A percentile compares a stretch with the other conserved stretches of the same genome.
These are phyloP conservation scores for Carcina quercana DNA, from an alignment of 2,888 invertebrate species.

Conservation along the genomic window DNA sequence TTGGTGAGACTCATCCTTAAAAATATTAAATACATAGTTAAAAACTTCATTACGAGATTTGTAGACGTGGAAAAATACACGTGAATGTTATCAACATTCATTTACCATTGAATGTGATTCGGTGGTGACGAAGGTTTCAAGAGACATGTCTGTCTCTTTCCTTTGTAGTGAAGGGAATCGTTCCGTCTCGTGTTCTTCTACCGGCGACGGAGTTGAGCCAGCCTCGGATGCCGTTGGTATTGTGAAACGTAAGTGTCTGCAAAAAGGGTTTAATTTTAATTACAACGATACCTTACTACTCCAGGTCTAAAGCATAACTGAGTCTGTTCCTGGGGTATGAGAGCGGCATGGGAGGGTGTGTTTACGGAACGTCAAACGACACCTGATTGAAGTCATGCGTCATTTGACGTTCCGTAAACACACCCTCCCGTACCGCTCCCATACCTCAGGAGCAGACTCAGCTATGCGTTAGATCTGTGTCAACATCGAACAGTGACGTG, in stretches of 20 bases:
- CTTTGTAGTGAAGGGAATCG: constrained; percentile 16
- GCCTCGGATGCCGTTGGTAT: constrained; percentile 55
- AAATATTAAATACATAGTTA: constrained; percentile 1
- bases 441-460: too few relatives aligned
- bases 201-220: constrained; percentile 41
- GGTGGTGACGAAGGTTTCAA: constrained; percentile 35
- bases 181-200: constrained; percentile 12
- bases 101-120: constrained; percentile 35
- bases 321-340: too few relatives aligned
- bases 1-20: constrained; percentile 36
- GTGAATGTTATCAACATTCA: neutral
- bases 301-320: too few relatives aligned
- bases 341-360: too few relatives aligned
- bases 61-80: too few relatives aligned
- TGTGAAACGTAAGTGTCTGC: constrained; percentile 56
- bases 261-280: neutral
- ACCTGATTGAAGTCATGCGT: too few relatives aligned
- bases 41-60: neutral
- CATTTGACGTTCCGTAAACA: too few relatives aligned
- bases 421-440: too few relatives aligned
- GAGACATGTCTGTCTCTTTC: constrained; percentile 27
- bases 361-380: too few relatives aligned
- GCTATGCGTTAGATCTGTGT: too few relatives aligned
- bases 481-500: too few relatives aligned
- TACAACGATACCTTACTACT: too few relatives aligned